These are phyloP conservation scores for Cyanoliseus patagonus DNA, from an alignment of 2,113 vertebrate genomes.

Conservation along the genomic window DNA sequence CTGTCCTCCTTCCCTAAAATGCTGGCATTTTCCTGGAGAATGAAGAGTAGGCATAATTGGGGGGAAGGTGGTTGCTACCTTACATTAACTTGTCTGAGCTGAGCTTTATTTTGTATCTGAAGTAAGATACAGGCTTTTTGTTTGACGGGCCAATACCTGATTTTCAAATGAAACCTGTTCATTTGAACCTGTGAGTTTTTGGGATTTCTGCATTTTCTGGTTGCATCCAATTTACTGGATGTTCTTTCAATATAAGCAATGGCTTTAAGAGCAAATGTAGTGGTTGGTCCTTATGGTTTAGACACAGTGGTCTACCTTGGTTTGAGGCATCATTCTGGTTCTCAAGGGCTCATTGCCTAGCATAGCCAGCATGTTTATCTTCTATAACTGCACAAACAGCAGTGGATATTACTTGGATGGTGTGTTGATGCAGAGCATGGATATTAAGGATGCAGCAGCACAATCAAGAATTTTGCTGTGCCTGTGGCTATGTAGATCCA, in stretches of 20 bases:
- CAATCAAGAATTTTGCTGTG: background rate
- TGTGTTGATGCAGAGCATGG: background rate
- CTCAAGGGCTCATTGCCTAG: background rate
- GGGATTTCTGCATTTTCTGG: rapidly evolving
- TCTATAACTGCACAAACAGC: background rate
- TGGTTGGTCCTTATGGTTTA: rapidly evolving
- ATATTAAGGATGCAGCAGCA: background rate
- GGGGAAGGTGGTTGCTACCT: background rate
- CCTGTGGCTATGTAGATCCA: background rate
- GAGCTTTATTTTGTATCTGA: background rate
- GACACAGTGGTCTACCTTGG: background rate
- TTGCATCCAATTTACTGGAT: rapidly evolving
- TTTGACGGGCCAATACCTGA: background rate
- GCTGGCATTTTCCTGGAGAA: background rate
- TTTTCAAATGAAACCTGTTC: background rate
- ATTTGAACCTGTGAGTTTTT: background rate
- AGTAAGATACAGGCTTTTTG: background rate
- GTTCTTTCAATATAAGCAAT: background rate
- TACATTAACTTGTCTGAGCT: rapidly evolving
- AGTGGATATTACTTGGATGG: background rate
- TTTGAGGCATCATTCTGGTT: background rate
- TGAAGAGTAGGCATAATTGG: background rate
- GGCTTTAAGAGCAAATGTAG: background rate
- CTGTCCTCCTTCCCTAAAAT: background rate
- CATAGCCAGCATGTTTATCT: background rate